Evolutionary conservation across 2,888 invertebrate species (phyloP).

Genomic region (Zele albiditarsus): DNA sequence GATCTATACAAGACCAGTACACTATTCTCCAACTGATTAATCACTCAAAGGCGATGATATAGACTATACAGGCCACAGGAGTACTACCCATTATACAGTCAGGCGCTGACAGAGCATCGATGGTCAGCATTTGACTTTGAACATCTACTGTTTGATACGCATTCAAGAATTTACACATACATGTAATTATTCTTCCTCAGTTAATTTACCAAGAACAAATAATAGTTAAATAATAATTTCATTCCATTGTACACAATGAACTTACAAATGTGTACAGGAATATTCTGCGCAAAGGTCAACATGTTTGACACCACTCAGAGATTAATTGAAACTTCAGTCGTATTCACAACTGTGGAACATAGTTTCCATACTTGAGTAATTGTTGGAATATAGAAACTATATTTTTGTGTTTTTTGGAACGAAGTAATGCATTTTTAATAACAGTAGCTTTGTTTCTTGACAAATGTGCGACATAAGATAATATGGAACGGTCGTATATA

Average conservation of each 20-base stretch:
- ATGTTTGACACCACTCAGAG: not conserved
- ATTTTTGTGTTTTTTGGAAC: too few relatives aligned
- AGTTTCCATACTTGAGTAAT: too few relatives aligned
- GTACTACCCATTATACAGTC: constrained; percentile 25
- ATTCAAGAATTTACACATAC: not conserved
- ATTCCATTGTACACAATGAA: not conserved
- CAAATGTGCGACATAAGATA: too few relatives aligned
- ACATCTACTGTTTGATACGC: not conserved
- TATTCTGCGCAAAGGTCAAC: not conserved
- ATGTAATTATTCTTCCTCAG: not conserved
- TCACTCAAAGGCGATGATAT: not conserved
- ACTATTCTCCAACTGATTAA: not conserved
- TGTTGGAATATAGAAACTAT: too few relatives aligned
- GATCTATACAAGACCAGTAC: too few relatives aligned
- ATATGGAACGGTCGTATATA: too few relatives aligned
- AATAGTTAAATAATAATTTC: not conserved
- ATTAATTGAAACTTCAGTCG: too few relatives aligned
- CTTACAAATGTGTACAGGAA: not conserved
- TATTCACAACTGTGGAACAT: too few relatives aligned
- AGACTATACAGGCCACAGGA: not conserved
- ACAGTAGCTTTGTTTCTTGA: too few relatives aligned
- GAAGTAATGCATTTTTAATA: too few relatives aligned
- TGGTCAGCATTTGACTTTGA: constrained; percentile 18
- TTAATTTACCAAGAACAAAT: not conserved
- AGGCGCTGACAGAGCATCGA: constrained; percentile 37